Evolutionary conservation across 2,888 invertebrate genomes (phyloP), one percentile per base, ranked within the genome.

Genomic region (Campoplex capitator): DNA sequence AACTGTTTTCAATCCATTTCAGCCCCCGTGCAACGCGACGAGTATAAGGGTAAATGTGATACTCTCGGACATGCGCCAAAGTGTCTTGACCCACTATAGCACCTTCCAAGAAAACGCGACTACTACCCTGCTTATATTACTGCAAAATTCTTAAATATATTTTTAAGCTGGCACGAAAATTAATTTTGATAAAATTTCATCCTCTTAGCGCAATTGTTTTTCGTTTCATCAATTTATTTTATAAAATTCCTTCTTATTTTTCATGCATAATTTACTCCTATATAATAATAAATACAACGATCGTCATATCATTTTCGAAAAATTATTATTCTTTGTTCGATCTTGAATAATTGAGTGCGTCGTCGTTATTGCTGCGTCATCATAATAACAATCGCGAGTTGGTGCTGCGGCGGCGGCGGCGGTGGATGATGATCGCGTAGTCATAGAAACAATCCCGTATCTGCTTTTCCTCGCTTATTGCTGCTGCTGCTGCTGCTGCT

Each of bases 391-490:
- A 51, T 48, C 48, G 13, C 45, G 35, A 16, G 32, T 42, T 42
- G 42, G 1, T 87, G 38, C 38, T 38, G 38, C 38, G 4, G 3
- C 38, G 38, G 38, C 38, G 38, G 4, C 38, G 38, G 38, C 38
- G 38, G 6, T 6, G 38, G 38, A 38, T 89, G 28, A 38, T 8
- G 68, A 89, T 79, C 79, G 93, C 11, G 45, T 93, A 91, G 92
- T 88, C 93, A 93, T 93, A 91, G 93, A 92, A 93, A 93, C 93
- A 86, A 48, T 51, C 73, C 51, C 58, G 65, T 48, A 58, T 74
- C 62, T 38, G 23, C 23, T n/a, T n/a, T n/a, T n/a, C n/a, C n/a
- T n/a, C n/a, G n/a, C n/a, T n/a, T n/a, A n/a, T n/a, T 23, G 23
- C 23, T 23, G 0, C 23, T 23, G 0, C 23, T 23, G 0, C 23